These are phyloP conservation scores for Yponomeuta malinellus DNA, from an alignment of 2,888 invertebrate species.

Conservation along the genomic window DNA sequence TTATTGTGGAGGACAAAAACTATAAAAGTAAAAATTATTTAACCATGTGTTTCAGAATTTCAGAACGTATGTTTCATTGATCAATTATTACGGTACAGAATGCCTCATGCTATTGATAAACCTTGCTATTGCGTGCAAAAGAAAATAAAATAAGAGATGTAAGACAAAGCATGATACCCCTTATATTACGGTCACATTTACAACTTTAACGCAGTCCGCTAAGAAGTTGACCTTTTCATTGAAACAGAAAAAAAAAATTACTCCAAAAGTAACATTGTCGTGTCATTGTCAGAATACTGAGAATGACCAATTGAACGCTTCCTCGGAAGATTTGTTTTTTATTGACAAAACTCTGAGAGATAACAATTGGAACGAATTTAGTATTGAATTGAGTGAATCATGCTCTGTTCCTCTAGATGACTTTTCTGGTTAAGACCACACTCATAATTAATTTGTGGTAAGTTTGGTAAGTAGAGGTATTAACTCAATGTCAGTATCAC, in stretches of 20 bases:
- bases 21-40: not conserved
- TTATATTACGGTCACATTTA: too few species aligned
- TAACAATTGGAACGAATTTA: slow-evolving; percentile 68
- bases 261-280: not conserved
- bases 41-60: not conserved
- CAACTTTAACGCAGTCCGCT: too few species aligned
- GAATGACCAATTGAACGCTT: slow-evolving; percentile 5
- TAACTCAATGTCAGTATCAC: too few species aligned
- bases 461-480: too few species aligned
- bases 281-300: not conserved
- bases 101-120: too few species aligned
- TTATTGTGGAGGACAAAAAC: not conserved
- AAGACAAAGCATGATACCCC: too few species aligned
- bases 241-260: not conserved
- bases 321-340: slow-evolving; percentile 46
- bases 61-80: not conserved
- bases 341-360: slow-evolving; percentile 64
- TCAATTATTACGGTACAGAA: too few species aligned
- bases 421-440: not conserved
- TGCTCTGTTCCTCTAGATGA: not conserved
- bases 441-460: too few species aligned
- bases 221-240: not conserved
- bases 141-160: too few species aligned
- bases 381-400: slow-evolving; percentile 58
- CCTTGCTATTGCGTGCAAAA: too few species aligned